phyloP scores from a whole-genome alignment of 2,113 vertebrate species.

The Dunckerocampus dactyliophorus region DNA sequence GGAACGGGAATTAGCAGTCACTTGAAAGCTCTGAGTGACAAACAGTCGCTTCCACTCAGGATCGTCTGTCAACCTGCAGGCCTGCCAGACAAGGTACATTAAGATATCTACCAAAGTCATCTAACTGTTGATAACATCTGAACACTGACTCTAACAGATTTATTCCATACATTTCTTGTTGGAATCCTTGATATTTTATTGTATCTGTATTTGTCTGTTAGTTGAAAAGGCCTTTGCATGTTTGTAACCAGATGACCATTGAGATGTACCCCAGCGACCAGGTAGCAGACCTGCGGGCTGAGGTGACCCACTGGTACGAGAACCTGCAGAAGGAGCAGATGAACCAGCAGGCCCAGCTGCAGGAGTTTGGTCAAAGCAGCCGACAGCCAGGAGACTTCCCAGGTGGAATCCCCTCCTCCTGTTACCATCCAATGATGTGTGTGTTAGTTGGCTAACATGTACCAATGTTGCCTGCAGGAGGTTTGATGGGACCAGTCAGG shows the following conservation, averaged over 20 bases:
- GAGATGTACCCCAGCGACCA: slow-evolving; percentile 99
- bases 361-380: slow-evolving; percentile 95
- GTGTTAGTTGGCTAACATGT: neutral
- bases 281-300: slow-evolving; percentile 93
- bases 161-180: too few relatives aligned
- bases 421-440: too few relatives aligned
- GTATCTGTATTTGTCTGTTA: too few relatives aligned
- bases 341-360: slow-evolving; percentile 96
- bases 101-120: neutral
- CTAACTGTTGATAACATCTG: neutral
- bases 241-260: slow-evolving; percentile 88
- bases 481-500: slow-evolving; percentile 95
- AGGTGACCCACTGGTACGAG: slow-evolving; percentile 99
- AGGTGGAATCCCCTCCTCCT: slow-evolving; percentile 65
- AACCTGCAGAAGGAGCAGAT: slow-evolving; percentile 99
- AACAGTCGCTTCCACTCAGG: slow-evolving; percentile 91
- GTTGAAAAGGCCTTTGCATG: neutral
- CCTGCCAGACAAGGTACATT: slow-evolving; percentile 86
- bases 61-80: slow-evolving; percentile 98
- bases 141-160: too few relatives aligned
- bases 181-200: too few relatives aligned
- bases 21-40: slow-evolving; percentile 96
- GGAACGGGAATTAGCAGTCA: slow-evolving; percentile 98
- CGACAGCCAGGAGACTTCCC: slow-evolving; percentile 88
- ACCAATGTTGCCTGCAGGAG: slow-evolving; percentile 70